These are phyloP conservation scores for Cynoglossus semilaevis DNA, from an alignment of 2,113 vertebrate species.

Conservation along the genomic window DNA sequence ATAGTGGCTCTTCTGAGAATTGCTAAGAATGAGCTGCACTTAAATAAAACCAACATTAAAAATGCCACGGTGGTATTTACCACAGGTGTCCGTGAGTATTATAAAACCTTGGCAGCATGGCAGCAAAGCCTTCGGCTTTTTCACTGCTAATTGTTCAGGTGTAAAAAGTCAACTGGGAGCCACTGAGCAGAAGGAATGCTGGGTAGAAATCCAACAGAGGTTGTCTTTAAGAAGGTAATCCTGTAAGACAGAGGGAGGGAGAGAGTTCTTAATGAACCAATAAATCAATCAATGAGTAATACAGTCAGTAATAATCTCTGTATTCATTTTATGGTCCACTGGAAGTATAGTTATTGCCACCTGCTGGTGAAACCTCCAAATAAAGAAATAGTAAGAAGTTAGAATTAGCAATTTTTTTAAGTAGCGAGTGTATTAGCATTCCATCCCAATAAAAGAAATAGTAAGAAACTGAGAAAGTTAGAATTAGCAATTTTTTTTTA, in stretches of 20 bases:
- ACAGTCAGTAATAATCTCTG: too few species aligned
- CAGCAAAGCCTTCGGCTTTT: slow-evolving; percentile 11
- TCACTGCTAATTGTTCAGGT: slow-evolving; percentile 25
- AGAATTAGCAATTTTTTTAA: too few species aligned
- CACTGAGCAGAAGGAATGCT: slow-evolving; percentile 34
- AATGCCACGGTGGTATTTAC: slow-evolving; percentile 7
- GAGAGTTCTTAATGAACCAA: too few species aligned
- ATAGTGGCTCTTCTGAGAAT: slow-evolving; percentile 8
- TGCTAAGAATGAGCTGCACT: neutral
- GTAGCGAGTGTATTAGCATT: too few species aligned
- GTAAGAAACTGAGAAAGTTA: too few species aligned
- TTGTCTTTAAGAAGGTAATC: slow-evolving; percentile 20
- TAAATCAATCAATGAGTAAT: too few species aligned
- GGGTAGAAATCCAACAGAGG: slow-evolving; percentile 12
- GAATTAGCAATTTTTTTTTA: too few species aligned
- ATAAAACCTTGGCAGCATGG: slow-evolving; percentile 33
- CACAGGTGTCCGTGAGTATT: slow-evolving; percentile 29
- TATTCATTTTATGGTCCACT: too few species aligned
- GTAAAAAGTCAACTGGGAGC: slow-evolving; percentile 23
- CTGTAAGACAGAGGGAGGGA: slow-evolving; percentile 1
- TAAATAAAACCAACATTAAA: slow-evolving; percentile 3
- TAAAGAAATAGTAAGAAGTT: too few species aligned
- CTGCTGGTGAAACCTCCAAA: too few species aligned
- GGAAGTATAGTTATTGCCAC: too few species aligned
- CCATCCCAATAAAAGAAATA: too few species aligned